Percentiles rank a stretch among this genome's conserved stretches.
These are phyloP conservation scores for Zosterops borbonicus DNA, from an alignment of 2,113 vertebrate genomes.

Conservation along the genomic window DNA sequence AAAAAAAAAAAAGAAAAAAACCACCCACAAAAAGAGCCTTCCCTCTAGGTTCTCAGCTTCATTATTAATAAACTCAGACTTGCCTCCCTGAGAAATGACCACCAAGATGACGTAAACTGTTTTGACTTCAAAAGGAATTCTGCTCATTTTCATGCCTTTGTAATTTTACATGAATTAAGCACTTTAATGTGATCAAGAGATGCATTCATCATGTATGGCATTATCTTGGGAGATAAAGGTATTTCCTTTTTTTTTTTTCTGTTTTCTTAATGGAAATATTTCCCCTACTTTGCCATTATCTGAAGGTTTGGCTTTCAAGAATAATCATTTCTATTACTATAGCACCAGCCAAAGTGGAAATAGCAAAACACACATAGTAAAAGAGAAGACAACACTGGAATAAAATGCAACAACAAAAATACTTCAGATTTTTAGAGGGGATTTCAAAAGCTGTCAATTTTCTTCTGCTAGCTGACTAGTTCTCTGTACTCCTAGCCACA, in stretches of 20 bases:
- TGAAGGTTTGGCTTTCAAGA: background rate
- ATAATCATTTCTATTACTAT: background rate
- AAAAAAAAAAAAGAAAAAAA: too few species aligned
- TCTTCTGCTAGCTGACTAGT: background rate
- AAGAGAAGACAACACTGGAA: background rate
- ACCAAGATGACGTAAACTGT: background rate
- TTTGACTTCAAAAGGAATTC: constrained; percentile 47
- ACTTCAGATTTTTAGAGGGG: background rate
- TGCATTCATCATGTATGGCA: constrained; percentile 23
- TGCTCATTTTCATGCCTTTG: constrained; percentile 51
- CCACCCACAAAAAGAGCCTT: background rate
- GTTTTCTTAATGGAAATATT: background rate
- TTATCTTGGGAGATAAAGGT: constrained; percentile 34
- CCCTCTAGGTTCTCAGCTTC: background rate
- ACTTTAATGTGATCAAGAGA: constrained; percentile 35
- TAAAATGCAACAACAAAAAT: background rate
- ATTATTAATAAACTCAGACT: constrained; percentile 11
- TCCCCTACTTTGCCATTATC: background rate
- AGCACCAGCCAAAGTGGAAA: background rate
- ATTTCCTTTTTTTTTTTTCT: background rate
- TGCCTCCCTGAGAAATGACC: constrained; percentile 29
- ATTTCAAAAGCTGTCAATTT: constrained; percentile 54
- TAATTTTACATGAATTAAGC: constrained; percentile 50
- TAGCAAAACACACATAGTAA: background rate
- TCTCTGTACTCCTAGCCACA: background rate